A percentile compares a stretch with the other conserved stretches of the same genome.
phyloP scores from a whole-genome alignment of 1,140 invertebrate genomes.

The Rhopalosiphum maidis region DNA sequence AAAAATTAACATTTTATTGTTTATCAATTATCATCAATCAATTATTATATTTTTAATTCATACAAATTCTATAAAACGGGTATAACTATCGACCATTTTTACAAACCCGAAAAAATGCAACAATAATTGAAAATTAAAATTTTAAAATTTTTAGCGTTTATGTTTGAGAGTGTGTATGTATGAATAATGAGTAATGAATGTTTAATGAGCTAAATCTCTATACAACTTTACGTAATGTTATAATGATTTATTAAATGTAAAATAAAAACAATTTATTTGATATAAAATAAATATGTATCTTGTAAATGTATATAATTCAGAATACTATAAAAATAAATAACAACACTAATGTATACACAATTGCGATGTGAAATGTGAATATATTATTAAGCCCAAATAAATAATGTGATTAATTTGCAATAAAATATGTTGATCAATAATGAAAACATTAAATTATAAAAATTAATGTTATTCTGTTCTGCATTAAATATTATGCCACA shows the following conservation, averaged over 20 bases:
- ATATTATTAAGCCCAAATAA: neutral
- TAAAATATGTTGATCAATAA: neutral
- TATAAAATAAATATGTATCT: neutral
- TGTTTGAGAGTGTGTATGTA: neutral
- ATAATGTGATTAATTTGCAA: neutral
- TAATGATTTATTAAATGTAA: constrained; percentile 2
- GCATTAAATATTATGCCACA: neutral
- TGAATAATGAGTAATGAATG: neutral
- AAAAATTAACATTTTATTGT: neutral
- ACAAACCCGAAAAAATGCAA: neutral
- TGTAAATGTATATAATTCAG: neutral
- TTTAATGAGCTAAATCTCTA: neutral
- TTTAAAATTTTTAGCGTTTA: neutral
- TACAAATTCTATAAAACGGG: neutral
- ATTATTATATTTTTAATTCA: neutral
- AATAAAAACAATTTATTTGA: neutral
- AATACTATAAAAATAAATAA: constrained; percentile 15
- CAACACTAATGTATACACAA: neutral
- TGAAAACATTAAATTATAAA: neutral
- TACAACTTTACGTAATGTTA: neutral
- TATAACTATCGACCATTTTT: neutral
- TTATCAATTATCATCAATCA: neutral
- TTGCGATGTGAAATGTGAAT: neutral
- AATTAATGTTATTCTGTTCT: neutral
- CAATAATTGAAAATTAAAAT: neutral